Evolutionary conservation across 2,113 vertebrate species (phyloP), one percentile per base, ranked within the genome.

Genomic region (Manacus vitellinus): DNA sequence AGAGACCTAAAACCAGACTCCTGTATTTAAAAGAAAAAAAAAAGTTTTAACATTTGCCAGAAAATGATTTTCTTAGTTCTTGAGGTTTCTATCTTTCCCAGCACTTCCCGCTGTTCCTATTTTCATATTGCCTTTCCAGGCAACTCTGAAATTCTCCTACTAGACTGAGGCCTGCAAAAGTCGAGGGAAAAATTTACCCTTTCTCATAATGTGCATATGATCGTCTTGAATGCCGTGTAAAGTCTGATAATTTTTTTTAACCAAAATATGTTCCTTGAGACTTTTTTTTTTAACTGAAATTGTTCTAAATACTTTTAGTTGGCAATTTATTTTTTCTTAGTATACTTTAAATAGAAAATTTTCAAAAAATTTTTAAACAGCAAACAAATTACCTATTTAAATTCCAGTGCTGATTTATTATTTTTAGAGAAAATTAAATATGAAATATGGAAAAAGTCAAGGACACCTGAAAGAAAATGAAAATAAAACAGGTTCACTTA

Each of bases 21-120:
- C 67, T 62, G 33, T 86, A 78, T 93, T 88, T 39, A n/a, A 68
- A 46, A 71, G 20, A 27, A 66, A 47, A 8, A 46, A 73, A 35
- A 56, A 43, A 54, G 20, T 25, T 52, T 79, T 58, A 76, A 27
- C 43, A 43, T 77, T 87, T 67, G 24, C 68, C 86, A 91, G 68
- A 71, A 82, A 80, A 39, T 2, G 3, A 62, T 92, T 96, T 72
- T 83, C 86, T 92, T 90, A 80, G 43, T 93, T 74, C 85, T 56
- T 96, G 94, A 93, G 85, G 85, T 93, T 96, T 96, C 43, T 83
- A 14, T 77, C 87, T 85, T 86, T 94, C 78, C 33, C 90, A 79
- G 93, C 16, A 14, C 46, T 95, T 96, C 75, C 79, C 27, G n/a
- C 72, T 94, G 74, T 86, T 90, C 88, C 65, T 95, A 72, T 96